Percentiles rank a stretch among this genome's conserved stretches.
Evolutionary conservation across 37 sponge, comb jelly and placozoan species (phyloP).

Genomic region (Halichondria panicea): DNA sequence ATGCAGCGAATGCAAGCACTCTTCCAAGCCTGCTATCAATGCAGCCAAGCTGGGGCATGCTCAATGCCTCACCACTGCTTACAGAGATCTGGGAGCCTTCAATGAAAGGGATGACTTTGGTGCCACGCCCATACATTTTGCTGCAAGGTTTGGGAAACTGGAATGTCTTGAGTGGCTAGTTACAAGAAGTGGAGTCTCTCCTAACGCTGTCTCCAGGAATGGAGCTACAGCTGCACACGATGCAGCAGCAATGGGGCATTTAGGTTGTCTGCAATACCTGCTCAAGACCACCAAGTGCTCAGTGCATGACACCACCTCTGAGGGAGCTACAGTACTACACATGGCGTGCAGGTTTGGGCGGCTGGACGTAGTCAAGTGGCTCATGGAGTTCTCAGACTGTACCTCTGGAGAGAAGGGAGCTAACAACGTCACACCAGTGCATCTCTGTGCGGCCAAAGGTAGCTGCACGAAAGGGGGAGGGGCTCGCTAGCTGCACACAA

Average conservation of each 20-base stretch:
- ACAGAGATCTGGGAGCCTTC: constrained; percentile 72
- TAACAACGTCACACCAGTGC: constrained; percentile 88
- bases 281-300: constrained; percentile 72
- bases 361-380: constrained; percentile 64
- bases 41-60: constrained; percentile 87
- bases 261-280: constrained; percentile 83
- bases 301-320: constrained; percentile 66
- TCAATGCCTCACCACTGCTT: constrained; percentile 76
- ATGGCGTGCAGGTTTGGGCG: constrained; percentile 93
- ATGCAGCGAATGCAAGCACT: constrained; percentile 55
- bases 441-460: constrained; percentile 87
- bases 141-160: constrained; percentile 83
- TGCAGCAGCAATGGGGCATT: constrained; percentile 87
- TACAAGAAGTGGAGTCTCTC: constrained; percentile 73
- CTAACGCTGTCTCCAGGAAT: constrained; percentile 74
- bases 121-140: constrained; percentile 93
- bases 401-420: constrained; percentile 80
- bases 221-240: constrained; percentile 95
- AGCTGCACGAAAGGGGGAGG: constrained; percentile 36
- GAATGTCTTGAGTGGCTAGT: constrained; percentile 88
- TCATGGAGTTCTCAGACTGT: constrained; percentile 50
- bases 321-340: constrained; percentile 90
- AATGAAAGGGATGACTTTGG: constrained; percentile 90
- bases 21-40: constrained; percentile 57
- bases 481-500: not conserved